phyloP scores from a whole-genome alignment of 2,113 vertebrate species.

The rat (Rattus norvegicus) region DNA sequence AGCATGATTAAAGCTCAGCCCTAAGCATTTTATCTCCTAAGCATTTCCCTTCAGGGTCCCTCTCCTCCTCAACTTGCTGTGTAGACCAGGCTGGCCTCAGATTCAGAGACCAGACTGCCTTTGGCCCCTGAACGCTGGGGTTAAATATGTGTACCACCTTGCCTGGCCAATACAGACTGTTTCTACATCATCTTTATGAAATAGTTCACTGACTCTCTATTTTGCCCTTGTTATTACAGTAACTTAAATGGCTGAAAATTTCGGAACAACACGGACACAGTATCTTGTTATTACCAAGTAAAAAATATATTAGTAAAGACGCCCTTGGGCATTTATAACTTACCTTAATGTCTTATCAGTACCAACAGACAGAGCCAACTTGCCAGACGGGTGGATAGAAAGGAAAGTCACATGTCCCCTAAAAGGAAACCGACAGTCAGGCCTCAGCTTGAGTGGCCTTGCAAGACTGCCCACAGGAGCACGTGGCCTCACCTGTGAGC shows the following conservation, averaged over 20 bases:
- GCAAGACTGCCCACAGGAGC: background rate
- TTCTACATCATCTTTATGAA: background rate
- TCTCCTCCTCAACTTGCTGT: background rate
- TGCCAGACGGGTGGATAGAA: conserved; percentile 97
- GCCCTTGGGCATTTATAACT: conserved; percentile 42
- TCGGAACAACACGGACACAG: background rate
- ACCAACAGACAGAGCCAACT: conserved; percentile 95
- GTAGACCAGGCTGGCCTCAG: background rate
- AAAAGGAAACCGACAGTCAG: conserved; percentile 73
- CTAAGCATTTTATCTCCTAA: no score
- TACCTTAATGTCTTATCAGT: conserved; percentile 97
- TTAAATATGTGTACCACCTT: background rate
- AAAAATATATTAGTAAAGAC: background rate
- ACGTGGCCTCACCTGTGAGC: conserved; percentile 93
- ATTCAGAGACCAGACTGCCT: background rate
- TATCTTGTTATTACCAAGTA: background rate
- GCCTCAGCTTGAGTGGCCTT: no score
- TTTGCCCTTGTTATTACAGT: background rate
- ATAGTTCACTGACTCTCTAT: background rate
- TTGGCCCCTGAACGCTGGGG: no score
- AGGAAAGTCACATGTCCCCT: conserved; percentile 95
- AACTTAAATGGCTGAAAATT: background rate
- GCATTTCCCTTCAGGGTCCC: background rate
- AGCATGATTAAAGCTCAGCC: background rate
- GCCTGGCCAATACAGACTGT: background rate